A percentile compares a stretch with the other conserved stretches of the same genome.
These are phyloP conservation scores for Megaceryle torquata DNA, from an alignment of 2,113 vertebrate species.

Conservation along the genomic window DNA sequence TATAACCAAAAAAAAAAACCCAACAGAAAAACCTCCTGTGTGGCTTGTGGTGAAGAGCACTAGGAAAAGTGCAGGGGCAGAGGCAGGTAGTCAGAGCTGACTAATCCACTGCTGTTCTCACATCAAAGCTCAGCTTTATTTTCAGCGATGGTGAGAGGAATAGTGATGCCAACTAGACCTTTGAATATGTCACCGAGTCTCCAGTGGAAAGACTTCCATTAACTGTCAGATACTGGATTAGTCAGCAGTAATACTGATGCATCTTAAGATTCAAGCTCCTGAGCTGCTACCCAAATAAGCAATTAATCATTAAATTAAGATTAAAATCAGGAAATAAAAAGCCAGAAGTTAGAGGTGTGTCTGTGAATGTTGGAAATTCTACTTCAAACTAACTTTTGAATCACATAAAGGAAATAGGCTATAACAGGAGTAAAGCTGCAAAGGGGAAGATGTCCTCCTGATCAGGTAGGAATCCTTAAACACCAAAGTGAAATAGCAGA, in stretches of 20 bases:
- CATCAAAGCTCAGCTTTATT: background rate
- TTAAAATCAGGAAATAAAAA: background rate
- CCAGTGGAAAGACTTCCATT: background rate
- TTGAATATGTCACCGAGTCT: background rate
- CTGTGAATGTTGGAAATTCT: background rate
- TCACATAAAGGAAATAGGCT: background rate
- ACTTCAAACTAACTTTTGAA: background rate
- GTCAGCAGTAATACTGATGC: background rate
- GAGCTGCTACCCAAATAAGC: conserved; percentile 4
- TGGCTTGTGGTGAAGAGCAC: background rate
- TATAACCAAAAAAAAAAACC: background rate
- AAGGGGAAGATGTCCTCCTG: too few species aligned
- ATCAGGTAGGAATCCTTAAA: background rate
- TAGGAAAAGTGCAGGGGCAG: background rate
- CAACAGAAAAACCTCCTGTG: background rate
- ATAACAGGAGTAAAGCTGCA: background rate
- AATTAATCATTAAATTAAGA: background rate
- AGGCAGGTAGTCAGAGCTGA: background rate
- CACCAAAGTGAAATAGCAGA: background rate
- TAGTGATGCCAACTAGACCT: background rate
- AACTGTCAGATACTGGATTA: background rate
- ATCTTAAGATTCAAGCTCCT: background rate
- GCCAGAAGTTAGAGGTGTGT: background rate
- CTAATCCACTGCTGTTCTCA: background rate
- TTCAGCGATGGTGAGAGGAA: background rate